Percentiles rank a stretch among this genome's conserved stretches.
Evolutionary conservation across 1,140 invertebrate species (phyloP).

Genomic region (Panagrolaimus sp.): DNA sequence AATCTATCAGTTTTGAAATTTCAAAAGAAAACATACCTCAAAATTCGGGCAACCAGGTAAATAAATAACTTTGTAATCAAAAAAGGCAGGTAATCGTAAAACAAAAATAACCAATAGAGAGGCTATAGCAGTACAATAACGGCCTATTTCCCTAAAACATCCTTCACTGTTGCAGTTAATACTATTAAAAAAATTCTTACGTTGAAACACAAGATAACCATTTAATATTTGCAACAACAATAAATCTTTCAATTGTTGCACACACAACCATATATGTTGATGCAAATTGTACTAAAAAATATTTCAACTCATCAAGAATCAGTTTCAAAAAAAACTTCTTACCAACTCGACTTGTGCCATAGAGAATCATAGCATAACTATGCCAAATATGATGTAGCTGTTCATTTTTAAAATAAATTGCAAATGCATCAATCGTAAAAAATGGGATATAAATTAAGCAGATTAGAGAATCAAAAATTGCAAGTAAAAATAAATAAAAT

Average conservation of each 20-base stretch:
- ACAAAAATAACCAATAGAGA: constrained; percentile 30
- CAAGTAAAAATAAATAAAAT: constrained; percentile 38
- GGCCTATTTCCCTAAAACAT: constrained; percentile 28
- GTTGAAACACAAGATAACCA: constrained; percentile 32
- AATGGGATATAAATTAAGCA: constrained; percentile 46
- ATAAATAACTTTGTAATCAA: constrained; percentile 41
- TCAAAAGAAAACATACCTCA: constrained; percentile 26
- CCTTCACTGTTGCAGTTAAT: not conserved
- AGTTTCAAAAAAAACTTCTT: constrained; percentile 7
- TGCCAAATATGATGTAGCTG: constrained; percentile 45
- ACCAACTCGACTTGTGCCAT: constrained; percentile 42
- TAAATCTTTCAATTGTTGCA: constrained; percentile 43
- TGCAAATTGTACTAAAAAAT: constrained; percentile 45
- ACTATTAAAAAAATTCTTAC: constrained; percentile 24
- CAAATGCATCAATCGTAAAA: constrained; percentile 45
- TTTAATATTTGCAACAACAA: constrained; percentile 39
- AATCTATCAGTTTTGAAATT: too few relatives aligned
- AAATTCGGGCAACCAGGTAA: constrained; percentile 36
- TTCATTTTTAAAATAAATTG: constrained; percentile 38
- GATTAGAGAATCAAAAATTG: constrained; percentile 43
- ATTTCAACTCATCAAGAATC: constrained; percentile 13
- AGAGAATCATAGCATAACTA: constrained; percentile 40
- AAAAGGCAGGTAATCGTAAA: constrained; percentile 40
- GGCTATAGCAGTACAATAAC: constrained; percentile 26
- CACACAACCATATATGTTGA: constrained; percentile 47